Base-by-base conservation (phyloP, 2,888 invertebrate species). In the Bhutanitis thaidina region DNA sequence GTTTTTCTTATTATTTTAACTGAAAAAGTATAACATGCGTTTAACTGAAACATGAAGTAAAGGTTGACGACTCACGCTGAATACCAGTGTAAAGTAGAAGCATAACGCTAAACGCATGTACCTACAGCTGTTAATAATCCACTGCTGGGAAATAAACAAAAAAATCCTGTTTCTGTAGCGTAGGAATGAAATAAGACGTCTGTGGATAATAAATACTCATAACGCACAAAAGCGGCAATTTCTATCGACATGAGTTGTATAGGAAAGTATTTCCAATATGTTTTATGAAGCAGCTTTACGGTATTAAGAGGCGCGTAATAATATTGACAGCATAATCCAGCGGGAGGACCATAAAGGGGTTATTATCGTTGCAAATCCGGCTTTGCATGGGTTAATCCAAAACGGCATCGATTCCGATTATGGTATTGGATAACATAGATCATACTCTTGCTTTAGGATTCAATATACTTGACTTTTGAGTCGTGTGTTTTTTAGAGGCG, bases 221-320 rank as follows among this genome's bases (percentile, higher is more conserved):
- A 62, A 48, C 43, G 50, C 45, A 59, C 57, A 71, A 67, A 58
- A 58, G 65, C 59, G 49, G 58, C 60, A 62, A 64, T 67, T 63
- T 59, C 62, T 57, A 61, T 61, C 60, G 58, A 75, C 71, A 70
- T 63, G 65, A 64, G 70, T 70, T 71, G 62, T 74, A 78, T 71
- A 71, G 67, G 64, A 68, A 68, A 76, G 76, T 80, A 80, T 83
- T 79, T 79, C 78, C 85, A 79, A 85, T 86, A 85, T 86, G 77
- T 84, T 84, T 84, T 86, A 85, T 79, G 80, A 71, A 71, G 61
- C 77, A 70, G 85, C 84, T 87, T 81, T 84, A 81, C 84, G 85
- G 87, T 82, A 86, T 86, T 85, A 85, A 84, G 74, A 75, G 76
- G 77, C 86, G 81, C 72, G 83, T 85, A 85, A 86, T 87, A 86